Evolutionary conservation across 2,113 vertebrate species (phyloP).

Genomic region (Actenoides lindsayi): DNA sequence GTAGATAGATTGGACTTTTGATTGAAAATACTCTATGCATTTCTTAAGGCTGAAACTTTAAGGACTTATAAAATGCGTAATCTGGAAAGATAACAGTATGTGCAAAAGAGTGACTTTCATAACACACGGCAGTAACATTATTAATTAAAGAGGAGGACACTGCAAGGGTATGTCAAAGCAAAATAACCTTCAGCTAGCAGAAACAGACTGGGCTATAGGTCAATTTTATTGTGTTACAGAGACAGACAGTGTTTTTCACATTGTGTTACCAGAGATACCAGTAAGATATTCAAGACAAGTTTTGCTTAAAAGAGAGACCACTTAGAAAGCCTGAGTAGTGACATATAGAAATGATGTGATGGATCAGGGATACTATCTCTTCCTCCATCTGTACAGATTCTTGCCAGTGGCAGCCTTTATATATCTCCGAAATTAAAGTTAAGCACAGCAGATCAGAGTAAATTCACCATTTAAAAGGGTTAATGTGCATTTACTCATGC

Average conservation of each 20-base stretch:
- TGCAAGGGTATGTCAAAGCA: slow-evolving; percentile 29
- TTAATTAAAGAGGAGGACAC: slow-evolving; percentile 44
- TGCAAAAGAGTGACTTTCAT: slow-evolving; percentile 11
- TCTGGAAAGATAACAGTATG: slow-evolving; percentile 18
- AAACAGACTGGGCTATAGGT: slow-evolving; percentile 14
- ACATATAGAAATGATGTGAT: not conserved
- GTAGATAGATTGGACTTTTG: slow-evolving; percentile 55
- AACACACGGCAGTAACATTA: slow-evolving; percentile 4
- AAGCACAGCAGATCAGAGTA: not conserved
- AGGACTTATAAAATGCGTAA: slow-evolving; percentile 9
- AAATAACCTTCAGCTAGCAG: slow-evolving; percentile 38
- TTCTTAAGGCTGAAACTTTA: slow-evolving; percentile 50
- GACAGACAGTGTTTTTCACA: not conserved
- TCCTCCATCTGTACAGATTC: not conserved
- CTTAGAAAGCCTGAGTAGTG: not conserved
- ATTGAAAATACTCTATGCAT: slow-evolving; percentile 22
- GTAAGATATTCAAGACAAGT: not conserved
- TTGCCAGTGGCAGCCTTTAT: not conserved
- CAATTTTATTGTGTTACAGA: not conserved
- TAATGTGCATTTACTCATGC: not conserved
- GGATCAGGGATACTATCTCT: not conserved
- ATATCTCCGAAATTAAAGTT: not conserved
- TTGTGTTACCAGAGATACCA: not conserved
- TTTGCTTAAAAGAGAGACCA: not conserved
- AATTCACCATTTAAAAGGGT: not conserved